Evolutionary conservation across 2,797 vertebrate genomes (phyloP).

Genomic region (Tokudaia muenninki): DNA sequence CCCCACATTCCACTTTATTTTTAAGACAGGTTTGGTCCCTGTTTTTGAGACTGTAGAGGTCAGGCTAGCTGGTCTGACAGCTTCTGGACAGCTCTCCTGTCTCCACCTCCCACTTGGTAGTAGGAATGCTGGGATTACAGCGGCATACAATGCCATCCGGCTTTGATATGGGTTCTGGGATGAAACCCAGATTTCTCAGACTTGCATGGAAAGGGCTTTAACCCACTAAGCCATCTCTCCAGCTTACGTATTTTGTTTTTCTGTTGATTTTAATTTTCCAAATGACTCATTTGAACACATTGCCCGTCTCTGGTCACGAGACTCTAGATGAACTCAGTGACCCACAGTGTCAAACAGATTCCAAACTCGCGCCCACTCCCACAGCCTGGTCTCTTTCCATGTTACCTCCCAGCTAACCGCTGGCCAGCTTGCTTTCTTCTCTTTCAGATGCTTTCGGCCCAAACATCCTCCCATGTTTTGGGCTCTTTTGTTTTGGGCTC

Average conservation of each 20-base stretch:
- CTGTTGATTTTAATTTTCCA: background rate
- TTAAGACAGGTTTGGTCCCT: background rate
- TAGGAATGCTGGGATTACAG: background rate
- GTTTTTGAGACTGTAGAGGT: background rate
- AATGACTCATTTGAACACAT: background rate
- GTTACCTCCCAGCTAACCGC: background rate
- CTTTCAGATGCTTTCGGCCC: background rate
- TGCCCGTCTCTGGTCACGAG: background rate
- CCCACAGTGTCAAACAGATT: background rate
- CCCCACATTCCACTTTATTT: background rate
- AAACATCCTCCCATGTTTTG: background rate
- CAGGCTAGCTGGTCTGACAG: background rate
- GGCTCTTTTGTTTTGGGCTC: constrained; percentile 4
- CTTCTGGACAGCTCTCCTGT: background rate
- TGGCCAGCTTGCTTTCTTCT: background rate
- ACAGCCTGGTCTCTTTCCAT: background rate
- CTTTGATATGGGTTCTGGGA: background rate
- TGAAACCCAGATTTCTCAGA: background rate
- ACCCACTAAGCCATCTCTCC: background rate
- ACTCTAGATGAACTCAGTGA: background rate
- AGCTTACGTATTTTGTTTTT: background rate
- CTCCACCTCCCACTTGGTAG: background rate
- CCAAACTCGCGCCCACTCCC: background rate
- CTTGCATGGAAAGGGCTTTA: background rate
- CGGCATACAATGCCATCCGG: background rate